Conservation (phyloP, 2,113 vertebrate genomes). For the Nothobranchius kuhntae region DNA sequence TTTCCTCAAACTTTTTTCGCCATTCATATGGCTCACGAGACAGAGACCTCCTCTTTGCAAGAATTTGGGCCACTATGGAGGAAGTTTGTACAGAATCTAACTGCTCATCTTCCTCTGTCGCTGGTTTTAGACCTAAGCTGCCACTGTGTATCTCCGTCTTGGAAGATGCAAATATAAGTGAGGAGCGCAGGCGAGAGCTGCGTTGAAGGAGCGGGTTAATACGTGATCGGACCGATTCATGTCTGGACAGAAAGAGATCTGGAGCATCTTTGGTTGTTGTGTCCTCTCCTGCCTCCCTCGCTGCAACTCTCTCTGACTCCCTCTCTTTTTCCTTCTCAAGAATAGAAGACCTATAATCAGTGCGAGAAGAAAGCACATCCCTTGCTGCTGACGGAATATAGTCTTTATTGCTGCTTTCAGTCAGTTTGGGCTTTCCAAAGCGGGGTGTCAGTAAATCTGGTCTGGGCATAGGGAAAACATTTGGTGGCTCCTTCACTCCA, state of each 20-base stretch:
- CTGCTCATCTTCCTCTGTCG: slow-evolving; percentile 79
- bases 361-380: slow-evolving; percentile 46
- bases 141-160: slow-evolving; percentile 85
- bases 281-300: slow-evolving; percentile 56
- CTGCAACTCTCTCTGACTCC: slow-evolving; percentile 40
- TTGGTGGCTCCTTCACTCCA: slow-evolving; percentile 73
- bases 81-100: slow-evolving; percentile 76
- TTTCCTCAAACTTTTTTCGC: slow-evolving; percentile 67
- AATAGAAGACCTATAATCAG: slow-evolving; percentile 44
- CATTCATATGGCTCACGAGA: slow-evolving; percentile 79
- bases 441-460: slow-evolving; percentile 69
- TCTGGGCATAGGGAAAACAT: slow-evolving; percentile 75
- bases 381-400: slow-evolving; percentile 20
- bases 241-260: slow-evolving; percentile 81
- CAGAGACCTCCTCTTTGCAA: slow-evolving; percentile 84
- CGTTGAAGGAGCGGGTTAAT: slow-evolving; percentile 92
- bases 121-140: slow-evolving; percentile 60
- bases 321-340: slow-evolving; percentile 58
- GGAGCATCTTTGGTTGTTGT: slow-evolving; percentile 66
- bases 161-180: slow-evolving; percentile 93
- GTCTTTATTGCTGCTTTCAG: slow-evolving; percentile 58
- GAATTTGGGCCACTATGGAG: slow-evolving; percentile 89
- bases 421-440: slow-evolving; percentile 75
- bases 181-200: slow-evolving; percentile 93
- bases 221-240: slow-evolving; percentile 90